Evolutionary conservation across 2,113 vertebrate species (phyloP).

Genomic region (Phaethon lepturus): DNA sequence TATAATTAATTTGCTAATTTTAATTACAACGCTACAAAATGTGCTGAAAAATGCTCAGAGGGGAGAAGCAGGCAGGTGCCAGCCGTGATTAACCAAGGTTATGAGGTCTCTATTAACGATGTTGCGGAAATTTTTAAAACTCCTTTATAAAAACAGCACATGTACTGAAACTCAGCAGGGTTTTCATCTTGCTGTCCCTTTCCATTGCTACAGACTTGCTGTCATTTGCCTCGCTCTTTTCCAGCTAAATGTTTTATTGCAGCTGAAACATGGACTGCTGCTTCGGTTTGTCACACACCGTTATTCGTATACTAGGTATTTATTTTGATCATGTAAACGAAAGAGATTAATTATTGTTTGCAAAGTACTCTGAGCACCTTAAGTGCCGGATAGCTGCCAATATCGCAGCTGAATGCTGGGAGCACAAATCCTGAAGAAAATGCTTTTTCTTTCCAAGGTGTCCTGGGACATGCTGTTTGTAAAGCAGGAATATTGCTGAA

Average conservation of each 20-base stretch:
- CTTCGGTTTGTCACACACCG: neutral
- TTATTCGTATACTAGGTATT: neutral
- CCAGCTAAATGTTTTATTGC: neutral
- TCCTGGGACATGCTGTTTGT: neutral
- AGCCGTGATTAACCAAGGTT: constrained; percentile 6
- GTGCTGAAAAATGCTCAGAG: constrained; percentile 17
- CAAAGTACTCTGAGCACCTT: neutral
- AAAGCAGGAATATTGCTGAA: neutral
- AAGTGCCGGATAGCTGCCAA: neutral
- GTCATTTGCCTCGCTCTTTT: neutral
- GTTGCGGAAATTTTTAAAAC: neutral
- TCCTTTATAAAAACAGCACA: neutral
- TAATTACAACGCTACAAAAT: constrained; percentile 29
- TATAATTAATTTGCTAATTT: constrained; percentile 62
- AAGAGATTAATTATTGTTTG: neutral
- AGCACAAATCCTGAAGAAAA: neutral
- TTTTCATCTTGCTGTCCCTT: neutral
- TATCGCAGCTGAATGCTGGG: neutral
- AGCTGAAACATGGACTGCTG: neutral
- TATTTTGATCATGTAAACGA: neutral
- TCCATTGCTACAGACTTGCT: neutral
- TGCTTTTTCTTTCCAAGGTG: neutral
- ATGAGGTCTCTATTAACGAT: neutral
- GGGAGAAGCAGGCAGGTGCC: constrained; percentile 8
- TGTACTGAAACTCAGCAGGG: neutral